phyloP scores from a whole-genome alignment of 2,797 vertebrate genomes.

The Phoxinus dragarum region DNA sequence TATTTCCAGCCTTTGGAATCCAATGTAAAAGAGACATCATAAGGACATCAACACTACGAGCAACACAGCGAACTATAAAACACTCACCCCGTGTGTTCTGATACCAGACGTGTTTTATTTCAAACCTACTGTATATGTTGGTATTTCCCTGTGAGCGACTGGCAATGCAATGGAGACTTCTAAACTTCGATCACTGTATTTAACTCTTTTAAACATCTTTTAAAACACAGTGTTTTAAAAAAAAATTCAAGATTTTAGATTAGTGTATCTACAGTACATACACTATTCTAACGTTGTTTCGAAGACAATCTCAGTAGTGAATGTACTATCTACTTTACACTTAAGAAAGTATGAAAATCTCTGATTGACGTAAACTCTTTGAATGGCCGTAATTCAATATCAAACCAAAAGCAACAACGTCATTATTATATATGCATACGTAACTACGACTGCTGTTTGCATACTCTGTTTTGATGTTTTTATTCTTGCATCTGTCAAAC shows the following conservation, averaged over 20 bases:
- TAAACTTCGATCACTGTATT: slow-evolving; percentile 7
- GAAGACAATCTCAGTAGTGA: neutral
- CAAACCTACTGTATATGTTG: slow-evolving; percentile 57
- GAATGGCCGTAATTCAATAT: neutral
- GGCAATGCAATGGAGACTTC: slow-evolving; percentile 61
- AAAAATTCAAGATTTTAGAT: no score
- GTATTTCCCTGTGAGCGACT: slow-evolving; percentile 59
- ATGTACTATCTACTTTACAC: neutral
- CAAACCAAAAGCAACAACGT: neutral
- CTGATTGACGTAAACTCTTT: neutral
- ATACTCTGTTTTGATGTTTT: neutral
- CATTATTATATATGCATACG: neutral
- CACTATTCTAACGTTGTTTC: neutral
- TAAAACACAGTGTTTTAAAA: no score
- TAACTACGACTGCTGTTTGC: neutral
- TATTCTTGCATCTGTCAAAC: neutral
- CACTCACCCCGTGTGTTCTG: slow-evolving; percentile 59
- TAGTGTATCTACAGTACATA: no score
- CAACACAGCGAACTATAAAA: slow-evolving; percentile 69
- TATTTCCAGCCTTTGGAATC: slow-evolving; percentile 65
- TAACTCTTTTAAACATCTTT: neutral
- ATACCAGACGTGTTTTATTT: slow-evolving; percentile 53
- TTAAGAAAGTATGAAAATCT: neutral
- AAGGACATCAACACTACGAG: slow-evolving; percentile 43
- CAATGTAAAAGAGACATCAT: slow-evolving; percentile 56